Base-by-base conservation (phyloP, 2,888 invertebrate genomes). In the Thalpophila matura region DNA sequence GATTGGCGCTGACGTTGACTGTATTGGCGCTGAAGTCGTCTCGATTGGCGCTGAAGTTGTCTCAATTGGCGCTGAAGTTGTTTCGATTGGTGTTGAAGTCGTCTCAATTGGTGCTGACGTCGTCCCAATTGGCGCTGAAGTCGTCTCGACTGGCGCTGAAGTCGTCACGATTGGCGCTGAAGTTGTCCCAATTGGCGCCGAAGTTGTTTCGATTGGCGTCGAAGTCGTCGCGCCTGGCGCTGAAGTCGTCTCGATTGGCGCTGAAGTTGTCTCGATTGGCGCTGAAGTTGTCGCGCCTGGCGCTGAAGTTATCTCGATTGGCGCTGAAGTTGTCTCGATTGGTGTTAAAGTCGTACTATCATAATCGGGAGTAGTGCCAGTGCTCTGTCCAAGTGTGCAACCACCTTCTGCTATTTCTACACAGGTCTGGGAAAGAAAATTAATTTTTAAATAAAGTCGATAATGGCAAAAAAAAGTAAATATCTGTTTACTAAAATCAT, bases 351-450 rank as follows among this genome's bases (percentile, higher is more conserved):
- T 29, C 1, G 27, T 47, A 14, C 5, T 22, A 20, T 20, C 12
- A n/a, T 7, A n/a, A 4, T 24, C n/a, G 12, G 40, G 1, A 1
- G 16, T n/a, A 9, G 26, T 20, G 3, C 9, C n/a, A 0, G 35
- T 49, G 1, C 4, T n/a, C 16, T 7, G 16, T 3, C 58, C 67
- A 10, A 63, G 37, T 9, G 64, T 65, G 3, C 64, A 65, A 6
- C 64, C 64, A 0, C 64, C 69, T 31, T 59, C 68, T 9, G 43
- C 22, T 31, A 65, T 65, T 31, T 14, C 0, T 6, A 49, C 60
- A 31, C 64, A 65, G 6, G 3, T 7, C 64, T 65, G 60, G 24
- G 60, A 60, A 2, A 42, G 0, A 57, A 16, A 16, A 26, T 14
- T 18, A 18, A 5, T 16, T 40, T 31, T 51, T 6, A 10, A 20